These are phyloP conservation scores for Drosophila lini DNA, from an alignment of 1,140 invertebrate genomes.

Conservation along the genomic window DNA sequence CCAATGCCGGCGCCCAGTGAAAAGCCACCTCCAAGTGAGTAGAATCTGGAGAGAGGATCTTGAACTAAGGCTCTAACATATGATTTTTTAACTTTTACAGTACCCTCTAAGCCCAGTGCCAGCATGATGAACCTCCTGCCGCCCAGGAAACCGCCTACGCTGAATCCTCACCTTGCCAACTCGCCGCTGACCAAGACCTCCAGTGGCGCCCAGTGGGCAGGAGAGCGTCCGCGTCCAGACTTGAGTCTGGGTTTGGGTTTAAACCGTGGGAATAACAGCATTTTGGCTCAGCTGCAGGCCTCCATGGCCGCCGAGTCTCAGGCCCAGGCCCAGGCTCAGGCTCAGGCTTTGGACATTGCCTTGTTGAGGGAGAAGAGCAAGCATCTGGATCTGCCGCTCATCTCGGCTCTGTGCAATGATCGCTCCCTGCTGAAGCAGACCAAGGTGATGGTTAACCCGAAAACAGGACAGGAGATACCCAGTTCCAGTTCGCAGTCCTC, in stretches of 20 bases:
- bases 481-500: slow-evolving; percentile 3
- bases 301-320: slow-evolving; percentile 51
- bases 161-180: slow-evolving; percentile 70
- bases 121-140: slow-evolving; percentile 56
- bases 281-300: slow-evolving; percentile 77
- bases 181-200: slow-evolving; percentile 76
- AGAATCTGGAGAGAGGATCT: not conserved
- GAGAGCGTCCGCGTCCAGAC: slow-evolving; percentile 71
- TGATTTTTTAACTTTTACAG: slow-evolving; percentile 25
- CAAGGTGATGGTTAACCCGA: slow-evolving; percentile 91
- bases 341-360: slow-evolving; percentile 89
- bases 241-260: slow-evolving; percentile 53
- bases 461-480: slow-evolving; percentile 64
- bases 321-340: slow-evolving; percentile 34
- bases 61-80: not conserved
- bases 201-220: slow-evolving; percentile 80
- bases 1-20: slow-evolving; percentile 80
- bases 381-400: slow-evolving; percentile 93
- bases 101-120: slow-evolving; percentile 71
- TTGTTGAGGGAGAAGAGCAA: slow-evolving; percentile 93
- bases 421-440: slow-evolving; percentile 93
- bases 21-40: slow-evolving; percentile 83
- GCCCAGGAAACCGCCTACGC: slow-evolving; percentile 68
- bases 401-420: slow-evolving; percentile 95
- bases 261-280: slow-evolving; percentile 65